Conservation (phyloP, 1,140 invertebrate genomes). For the Limonius californicus region DNA sequence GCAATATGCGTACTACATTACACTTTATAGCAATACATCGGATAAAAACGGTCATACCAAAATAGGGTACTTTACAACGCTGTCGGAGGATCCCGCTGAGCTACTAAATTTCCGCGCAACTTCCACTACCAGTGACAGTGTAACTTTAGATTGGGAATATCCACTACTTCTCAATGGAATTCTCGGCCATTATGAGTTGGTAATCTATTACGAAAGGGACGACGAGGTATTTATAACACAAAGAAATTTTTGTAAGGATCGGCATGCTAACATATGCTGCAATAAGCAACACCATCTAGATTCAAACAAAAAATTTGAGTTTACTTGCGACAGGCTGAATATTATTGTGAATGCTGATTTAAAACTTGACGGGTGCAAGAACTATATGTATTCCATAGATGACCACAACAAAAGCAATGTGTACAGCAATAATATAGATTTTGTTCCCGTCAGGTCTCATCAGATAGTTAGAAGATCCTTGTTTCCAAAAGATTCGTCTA, state of each 20-base stretch:
- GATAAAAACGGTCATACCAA: constrained; percentile 49
- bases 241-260: constrained; percentile 55
- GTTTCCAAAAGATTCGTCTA: background rate
- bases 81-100: constrained; percentile 55
- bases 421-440: no score
- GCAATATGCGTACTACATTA: constrained; percentile 64
- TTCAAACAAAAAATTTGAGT: background rate
- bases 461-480: no score
- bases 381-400: background rate
- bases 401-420: no score
- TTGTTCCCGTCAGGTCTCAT: no score
- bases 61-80: constrained; percentile 60
- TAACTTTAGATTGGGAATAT: constrained; percentile 59
- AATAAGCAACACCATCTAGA: background rate
- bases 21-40: constrained; percentile 49
- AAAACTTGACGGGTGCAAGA: background rate
- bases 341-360: background rate
- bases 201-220: constrained; percentile 45
- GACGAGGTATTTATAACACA: constrained; percentile 48
- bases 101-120: constrained; percentile 51
- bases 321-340: background rate
- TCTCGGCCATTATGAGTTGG: constrained; percentile 61
- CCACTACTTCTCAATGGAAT: constrained; percentile 62
- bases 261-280: background rate
- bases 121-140: constrained; percentile 46